Base-by-base conservation (phyloP, 2,888 invertebrate species). In the Eustalomyia histrio region DNA sequence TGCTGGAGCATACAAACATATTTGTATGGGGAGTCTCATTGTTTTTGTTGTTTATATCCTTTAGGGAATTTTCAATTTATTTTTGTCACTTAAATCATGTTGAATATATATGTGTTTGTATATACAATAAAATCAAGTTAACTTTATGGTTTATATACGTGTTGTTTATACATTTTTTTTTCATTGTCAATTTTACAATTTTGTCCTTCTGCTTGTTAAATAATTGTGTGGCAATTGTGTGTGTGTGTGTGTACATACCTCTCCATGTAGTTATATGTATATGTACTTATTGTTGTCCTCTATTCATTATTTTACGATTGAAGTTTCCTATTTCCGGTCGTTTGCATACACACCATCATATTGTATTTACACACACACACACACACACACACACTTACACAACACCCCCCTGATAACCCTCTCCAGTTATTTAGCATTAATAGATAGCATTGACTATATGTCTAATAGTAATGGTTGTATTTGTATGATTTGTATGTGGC, bases 71-170 rank as follows among this genome's bases (percentile, higher is more conserved):
- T 81, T 69, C 80, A 81, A 81, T 81, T 78, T 81, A 81, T 81
- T 78, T 81, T 81, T 81, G 80, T 81, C 80, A 81, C 80, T 81
- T 78, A 78, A 81, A 81, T 81, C 78, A 71, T 81, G 76, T 76
- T 74, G 76, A 39, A 1, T 61, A 17, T 63, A 24, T 58, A 1
- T 57, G 9, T 72, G 35, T 55, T 4, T 43, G 10, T 53, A 9
- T 16, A 47, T 18, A 16, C 5, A 69, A 73, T 68, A 74, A 78
- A 81, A 81, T 81, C 78, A 78, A 74, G 76, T 81, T 81, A 76
- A 74, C 76, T 81, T 81, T 76, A 74, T 80, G 76, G 68, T 74
- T 76, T 69, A 76, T 73, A 73, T 52, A 58, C 74, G 21, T 60
- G 29, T 7, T 29, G 29, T 29, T 29, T 24, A 75, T n/a, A n/a